Conservation (phyloP, 1,140 invertebrate genomes). For the Drosophila yakuba region DNA sequence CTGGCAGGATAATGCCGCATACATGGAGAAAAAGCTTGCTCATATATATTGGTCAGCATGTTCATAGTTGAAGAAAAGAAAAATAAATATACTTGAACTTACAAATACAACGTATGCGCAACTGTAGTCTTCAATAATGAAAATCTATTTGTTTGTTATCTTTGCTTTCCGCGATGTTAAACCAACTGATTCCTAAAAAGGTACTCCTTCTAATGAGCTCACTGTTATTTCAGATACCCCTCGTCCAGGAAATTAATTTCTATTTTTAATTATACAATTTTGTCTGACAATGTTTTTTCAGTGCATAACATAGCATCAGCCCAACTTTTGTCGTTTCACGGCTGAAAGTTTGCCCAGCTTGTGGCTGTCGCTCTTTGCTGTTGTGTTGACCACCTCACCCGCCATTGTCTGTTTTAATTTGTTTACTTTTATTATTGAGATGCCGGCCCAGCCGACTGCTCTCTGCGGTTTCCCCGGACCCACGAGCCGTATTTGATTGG, state of each 20-base stretch:
- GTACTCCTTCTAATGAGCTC: too few relatives aligned
- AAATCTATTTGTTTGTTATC: too few relatives aligned
- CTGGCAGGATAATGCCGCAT: conserved; percentile 9
- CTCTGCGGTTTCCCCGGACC: conserved; percentile 11
- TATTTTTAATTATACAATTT: too few relatives aligned
- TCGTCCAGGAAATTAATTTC: too few relatives aligned
- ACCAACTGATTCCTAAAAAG: too few relatives aligned
- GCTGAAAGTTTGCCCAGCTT: conserved; percentile 69
- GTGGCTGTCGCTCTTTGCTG: conserved; percentile 55
- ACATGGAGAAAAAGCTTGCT: neutral
- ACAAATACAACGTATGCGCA: too few relatives aligned
- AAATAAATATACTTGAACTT: too few relatives aligned
- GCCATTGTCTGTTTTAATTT: conserved; percentile 81
- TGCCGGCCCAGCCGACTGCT: conserved; percentile 34
- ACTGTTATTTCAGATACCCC: too few relatives aligned
- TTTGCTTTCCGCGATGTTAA: too few relatives aligned
- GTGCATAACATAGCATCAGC: conserved; percentile 3
- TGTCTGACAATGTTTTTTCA: neutral
- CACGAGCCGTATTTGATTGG: conserved; percentile 67
- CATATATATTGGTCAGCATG: too few relatives aligned
- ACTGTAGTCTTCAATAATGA: too few relatives aligned
- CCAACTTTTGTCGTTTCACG: conserved; percentile 78
- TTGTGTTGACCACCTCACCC: conserved; percentile 14
- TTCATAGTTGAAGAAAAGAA: too few relatives aligned
- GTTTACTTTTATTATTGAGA: conserved; percentile 83